Evolutionary conservation across 2,888 invertebrate species (phyloP), one percentile per base, ranked within the genome.

Genomic region (Neuroscelio doddi): DNA sequence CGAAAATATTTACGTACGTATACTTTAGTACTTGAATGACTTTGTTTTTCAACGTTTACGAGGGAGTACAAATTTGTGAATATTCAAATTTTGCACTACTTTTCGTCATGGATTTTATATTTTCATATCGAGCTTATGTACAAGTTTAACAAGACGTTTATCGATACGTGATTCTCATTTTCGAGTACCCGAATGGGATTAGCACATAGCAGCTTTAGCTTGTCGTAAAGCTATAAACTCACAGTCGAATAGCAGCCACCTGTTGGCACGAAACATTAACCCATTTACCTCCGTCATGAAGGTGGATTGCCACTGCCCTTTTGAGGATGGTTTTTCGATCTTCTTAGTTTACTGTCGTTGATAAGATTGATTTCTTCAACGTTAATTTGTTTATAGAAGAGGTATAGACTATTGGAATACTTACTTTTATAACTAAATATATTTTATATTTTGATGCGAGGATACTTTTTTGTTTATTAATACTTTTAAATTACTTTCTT

Each of bases 191-290:
- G 71, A 72, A 70, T 74, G 70, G 69, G 71, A 77, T 76, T 67
- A 65, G 66, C 58, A 56, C 70, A 71, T 72, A 65, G 73, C 64
- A 67, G 59, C 70, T 81, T 78, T 75, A 77, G 73, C 74, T 78
- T 55, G 72, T 76, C 78, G 76, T 81, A 77, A 78, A 80, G 77
- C 75, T 71, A 76, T 78, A 80, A 82, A 76, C 74, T 77, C 68
- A 72, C 75, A 78, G 78, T 78, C 75, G 77, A 81, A 81, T 82
- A 80, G 77, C 78, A 71, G 75, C 83, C 83, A 83, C 83, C 82
- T 83, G 83, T 83, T 83, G 83, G 76, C 74, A 75, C 75, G 76
- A 80, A 80, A 82, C 80, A 82, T 82, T 81, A 82, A 82, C 78
- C 80, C 79, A 82, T 82, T 80, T 79, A 79, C 78, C 78, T 76